phyloP scores from a whole-genome alignment of 1,140 invertebrate genomes.

The Lysiphlebus fabarum region DNA sequence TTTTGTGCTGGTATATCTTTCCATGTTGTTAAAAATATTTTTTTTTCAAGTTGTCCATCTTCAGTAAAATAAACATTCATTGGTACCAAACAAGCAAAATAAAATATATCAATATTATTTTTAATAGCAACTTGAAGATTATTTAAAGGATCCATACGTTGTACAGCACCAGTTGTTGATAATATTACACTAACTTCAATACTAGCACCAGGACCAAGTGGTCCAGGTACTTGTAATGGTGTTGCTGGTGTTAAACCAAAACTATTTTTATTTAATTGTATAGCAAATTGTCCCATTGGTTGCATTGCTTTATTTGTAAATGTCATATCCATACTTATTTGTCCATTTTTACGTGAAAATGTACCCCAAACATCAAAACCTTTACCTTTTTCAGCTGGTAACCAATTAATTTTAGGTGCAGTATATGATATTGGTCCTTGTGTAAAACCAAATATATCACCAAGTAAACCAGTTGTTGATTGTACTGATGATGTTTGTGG shows the following conservation, averaged over 20 bases:
- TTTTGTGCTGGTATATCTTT: slow-evolving; percentile 98
- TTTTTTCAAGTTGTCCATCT: slow-evolving; percentile 97
- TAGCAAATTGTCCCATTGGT: slow-evolving; percentile 92
- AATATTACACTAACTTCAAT: slow-evolving; percentile 75
- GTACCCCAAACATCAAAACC: slow-evolving; percentile 96
- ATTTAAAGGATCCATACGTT: slow-evolving; percentile 95
- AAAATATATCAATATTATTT: slow-evolving; percentile 98
- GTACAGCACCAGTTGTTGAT: slow-evolving; percentile 84
- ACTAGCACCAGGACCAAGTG: slow-evolving; percentile 80
- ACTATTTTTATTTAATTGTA: slow-evolving; percentile 99
- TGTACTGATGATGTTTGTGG: slow-evolving; percentile 32
- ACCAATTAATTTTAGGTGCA: slow-evolving; percentile 85
- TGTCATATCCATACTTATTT: slow-evolving; percentile 94
- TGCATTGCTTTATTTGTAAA: slow-evolving; percentile 98
- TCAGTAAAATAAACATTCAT: slow-evolving; percentile 92
- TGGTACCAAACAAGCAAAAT: slow-evolving; percentile 92
- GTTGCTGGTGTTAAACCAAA: slow-evolving; percentile 88
- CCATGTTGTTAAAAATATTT: slow-evolving; percentile 96
- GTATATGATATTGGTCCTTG: slow-evolving; percentile 66
- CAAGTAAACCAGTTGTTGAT: slow-evolving; percentile 70
- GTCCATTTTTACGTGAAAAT: slow-evolving; percentile 81
- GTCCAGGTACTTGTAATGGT: slow-evolving; percentile 74
- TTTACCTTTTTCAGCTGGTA: slow-evolving; percentile 93
- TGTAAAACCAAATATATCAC: slow-evolving; percentile 86
- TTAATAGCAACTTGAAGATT: slow-evolving; percentile 97